Base-by-base conservation (phyloP, 2,113 vertebrate species). In the Hoplias malabaricus region DNA sequence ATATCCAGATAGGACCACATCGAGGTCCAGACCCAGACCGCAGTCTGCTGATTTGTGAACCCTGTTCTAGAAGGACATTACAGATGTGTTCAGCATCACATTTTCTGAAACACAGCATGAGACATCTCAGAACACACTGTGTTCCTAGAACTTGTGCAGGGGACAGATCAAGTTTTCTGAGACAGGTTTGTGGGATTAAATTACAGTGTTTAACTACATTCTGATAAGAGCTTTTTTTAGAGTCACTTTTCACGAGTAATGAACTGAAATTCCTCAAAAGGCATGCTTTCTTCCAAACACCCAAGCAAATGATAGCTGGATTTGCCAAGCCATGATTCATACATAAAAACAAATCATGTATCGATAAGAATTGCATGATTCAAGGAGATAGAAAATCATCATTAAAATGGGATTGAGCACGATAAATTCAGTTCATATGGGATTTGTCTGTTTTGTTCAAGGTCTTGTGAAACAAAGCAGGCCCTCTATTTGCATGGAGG, bases 321-420 rank as follows among this genome's bases (percentile, higher is more conserved):
- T 43, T 63, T 46, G 14, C 11, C 53, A 38, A 29, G 13, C 56
- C 25, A 40, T 31, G 29, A 54, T 33, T 82, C 40, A 84, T 81
- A 69, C 78, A 78, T 43, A 14, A 29, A 71, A 59, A 83, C 70
- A 11, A 75, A 68, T 63, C 50, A 76, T n/a, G 71, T 69, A 79
- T 65, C 40, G 70, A 84, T 82, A 68, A 68, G 5, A 77, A 59
- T 77, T 74, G 21, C 13, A 21, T 46, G 33, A 61, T 81, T 84
- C 78, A 80, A 83, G 83, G 73, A 82, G 75, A 81, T 4, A 1
- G 27, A 8, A 73, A 50, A 46, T 34, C n/a, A 62, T 74, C 69
- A 75, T 83, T 83, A 82, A 81, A 84, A 81, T 67, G 46, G 67
- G 63, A 82, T 74, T 73, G 61, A 34, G 31, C n/a, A 80, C 54